Evolutionary conservation across 2,888 invertebrate species (phyloP).

Genomic region (Timandra comae): DNA sequence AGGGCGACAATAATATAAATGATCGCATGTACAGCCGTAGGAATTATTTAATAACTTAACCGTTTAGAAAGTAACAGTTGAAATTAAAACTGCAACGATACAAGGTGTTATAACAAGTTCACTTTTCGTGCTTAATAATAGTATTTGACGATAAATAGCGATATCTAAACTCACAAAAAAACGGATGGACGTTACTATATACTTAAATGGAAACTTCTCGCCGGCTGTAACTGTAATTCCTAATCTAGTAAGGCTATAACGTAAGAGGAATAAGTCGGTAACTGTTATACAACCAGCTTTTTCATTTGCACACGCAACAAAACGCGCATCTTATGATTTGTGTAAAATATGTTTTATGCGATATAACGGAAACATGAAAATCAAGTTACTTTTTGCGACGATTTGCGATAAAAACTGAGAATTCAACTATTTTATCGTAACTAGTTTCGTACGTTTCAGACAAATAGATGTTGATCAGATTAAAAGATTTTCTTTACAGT

Average conservation of each 20-base stretch:
- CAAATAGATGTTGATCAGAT: background rate
- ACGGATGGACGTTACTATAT: slow-evolving; percentile 33
- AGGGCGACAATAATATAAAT: too few species aligned
- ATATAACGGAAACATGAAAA: slow-evolving; percentile 1
- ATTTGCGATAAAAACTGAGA: background rate
- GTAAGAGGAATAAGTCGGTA: slow-evolving; percentile 27
- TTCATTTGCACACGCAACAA: slow-evolving; percentile 30
- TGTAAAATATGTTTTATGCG: background rate
- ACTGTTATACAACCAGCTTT: slow-evolving; percentile 35
- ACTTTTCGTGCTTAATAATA: slow-evolving; percentile 54
- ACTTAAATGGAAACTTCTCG: slow-evolving; percentile 52
- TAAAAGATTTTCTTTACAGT: slow-evolving; percentile 1
- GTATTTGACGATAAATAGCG: slow-evolving; percentile 39
- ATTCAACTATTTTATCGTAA: background rate
- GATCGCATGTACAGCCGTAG: too few species aligned
- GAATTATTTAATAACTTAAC: slow-evolving; percentile 19
- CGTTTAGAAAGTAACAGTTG: slow-evolving; percentile 52
- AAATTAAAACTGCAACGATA: slow-evolving; percentile 36
- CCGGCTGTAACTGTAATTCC: slow-evolving; percentile 42
- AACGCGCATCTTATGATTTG: slow-evolving; percentile 11
- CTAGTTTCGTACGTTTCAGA: background rate
- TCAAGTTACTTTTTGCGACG: background rate
- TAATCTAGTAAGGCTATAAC: slow-evolving; percentile 34
- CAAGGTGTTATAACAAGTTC: slow-evolving; percentile 40
- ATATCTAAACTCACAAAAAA: slow-evolving; percentile 42